Percentiles rank a stretch among this genome's conserved stretches.
Conservation (phyloP, 2,113 vertebrate species). For the Lamprotornis superbus region DNA sequence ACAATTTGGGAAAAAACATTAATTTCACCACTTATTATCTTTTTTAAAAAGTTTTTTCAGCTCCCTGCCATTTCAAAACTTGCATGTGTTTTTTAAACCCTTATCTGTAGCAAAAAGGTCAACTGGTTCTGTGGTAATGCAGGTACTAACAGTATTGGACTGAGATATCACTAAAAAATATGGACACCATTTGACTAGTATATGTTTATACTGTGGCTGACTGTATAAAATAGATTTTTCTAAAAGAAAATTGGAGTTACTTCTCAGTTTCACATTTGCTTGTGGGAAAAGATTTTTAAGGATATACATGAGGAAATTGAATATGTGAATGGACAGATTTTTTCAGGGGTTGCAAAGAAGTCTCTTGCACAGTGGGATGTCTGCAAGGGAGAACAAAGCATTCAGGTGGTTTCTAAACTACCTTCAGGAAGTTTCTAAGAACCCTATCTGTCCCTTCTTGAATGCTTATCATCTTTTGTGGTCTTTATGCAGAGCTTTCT, state of each 20-base stretch:
- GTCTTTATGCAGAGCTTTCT: constrained; percentile 20
- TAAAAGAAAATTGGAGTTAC: not conserved
- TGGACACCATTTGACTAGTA: not conserved
- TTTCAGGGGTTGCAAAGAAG: not conserved
- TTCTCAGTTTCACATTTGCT: not conserved
- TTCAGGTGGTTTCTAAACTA: not conserved
- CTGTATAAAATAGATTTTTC: not conserved
- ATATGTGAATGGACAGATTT: not conserved
- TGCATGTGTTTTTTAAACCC: not conserved
- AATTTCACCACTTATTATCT: not conserved
- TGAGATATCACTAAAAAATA: not conserved
- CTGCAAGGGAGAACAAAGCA: not conserved
- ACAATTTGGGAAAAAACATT: not conserved
- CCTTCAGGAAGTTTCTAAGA: not conserved
- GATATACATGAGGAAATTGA: not conserved
- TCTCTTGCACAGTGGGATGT: not conserved
- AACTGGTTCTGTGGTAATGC: not conserved
- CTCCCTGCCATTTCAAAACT: not conserved
- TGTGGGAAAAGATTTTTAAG: not conserved
- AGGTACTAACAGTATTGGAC: not conserved
- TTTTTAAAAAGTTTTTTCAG: not conserved
- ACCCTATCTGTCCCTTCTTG: not conserved
- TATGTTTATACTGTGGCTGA: not conserved
- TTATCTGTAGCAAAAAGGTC: not conserved
- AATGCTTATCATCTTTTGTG: not conserved